Conservation (phyloP, 2,888 invertebrate genomes). For the Machimus atricapillus region DNA sequence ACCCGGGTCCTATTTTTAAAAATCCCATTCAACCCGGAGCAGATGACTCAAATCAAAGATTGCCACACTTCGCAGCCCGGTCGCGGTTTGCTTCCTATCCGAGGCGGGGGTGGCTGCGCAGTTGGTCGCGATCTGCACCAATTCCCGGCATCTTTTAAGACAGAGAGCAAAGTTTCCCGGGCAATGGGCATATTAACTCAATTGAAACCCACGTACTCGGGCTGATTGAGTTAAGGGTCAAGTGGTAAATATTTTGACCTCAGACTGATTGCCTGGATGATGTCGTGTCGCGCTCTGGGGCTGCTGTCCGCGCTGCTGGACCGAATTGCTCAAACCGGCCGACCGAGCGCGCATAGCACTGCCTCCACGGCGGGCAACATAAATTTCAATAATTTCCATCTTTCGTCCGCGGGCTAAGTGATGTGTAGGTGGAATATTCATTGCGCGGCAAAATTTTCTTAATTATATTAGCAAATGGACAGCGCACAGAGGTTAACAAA, state of each 20-base stretch:
- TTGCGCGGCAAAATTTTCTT: background rate
- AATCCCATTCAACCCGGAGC: background rate
- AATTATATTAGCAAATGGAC: constrained; percentile 10
- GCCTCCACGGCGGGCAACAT: background rate
- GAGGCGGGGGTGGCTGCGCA: background rate
- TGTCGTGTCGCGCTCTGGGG: constrained; percentile 42
- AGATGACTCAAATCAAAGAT: constrained; percentile 34
- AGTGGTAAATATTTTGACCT: constrained; percentile 52
- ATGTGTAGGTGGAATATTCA: constrained; percentile 38
- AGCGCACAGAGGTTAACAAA: background rate
- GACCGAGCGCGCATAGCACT: background rate
- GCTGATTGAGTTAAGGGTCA: constrained; percentile 51
- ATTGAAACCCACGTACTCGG: constrained; percentile 50
- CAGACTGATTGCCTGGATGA: constrained; percentile 50
- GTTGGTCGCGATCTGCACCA: background rate
- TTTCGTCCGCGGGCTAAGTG: constrained; percentile 9
- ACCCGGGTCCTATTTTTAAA: background rate
- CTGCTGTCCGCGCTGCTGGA: background rate
- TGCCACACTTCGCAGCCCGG: background rate
- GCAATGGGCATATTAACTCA: constrained; percentile 37
- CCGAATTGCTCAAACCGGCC: constrained; percentile 8
- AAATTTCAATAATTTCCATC: constrained; percentile 36
- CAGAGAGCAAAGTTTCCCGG: constrained; percentile 12
- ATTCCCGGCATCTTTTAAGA: constrained; percentile 23
- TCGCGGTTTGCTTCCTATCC: background rate